phyloP scores from a whole-genome alignment of 2,797 vertebrate genomes.

The Amniataba percoides region DNA sequence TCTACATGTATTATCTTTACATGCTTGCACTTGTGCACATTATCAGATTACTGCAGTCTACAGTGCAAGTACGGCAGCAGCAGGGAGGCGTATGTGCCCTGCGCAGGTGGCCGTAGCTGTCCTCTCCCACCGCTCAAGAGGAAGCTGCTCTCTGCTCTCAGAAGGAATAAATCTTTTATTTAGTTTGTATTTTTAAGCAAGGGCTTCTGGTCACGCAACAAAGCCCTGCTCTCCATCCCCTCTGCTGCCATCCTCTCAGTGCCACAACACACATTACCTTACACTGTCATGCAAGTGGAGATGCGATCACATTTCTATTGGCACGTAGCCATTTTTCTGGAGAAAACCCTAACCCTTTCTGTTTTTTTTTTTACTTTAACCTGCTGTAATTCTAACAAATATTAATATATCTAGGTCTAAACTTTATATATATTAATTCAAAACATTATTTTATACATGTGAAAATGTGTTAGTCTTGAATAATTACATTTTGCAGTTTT shows the following conservation, averaged over 20 bases:
- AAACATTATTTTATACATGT: background rate
- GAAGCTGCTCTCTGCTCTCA: slow-evolving; percentile 82
- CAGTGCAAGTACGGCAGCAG: slow-evolving; percentile 50
- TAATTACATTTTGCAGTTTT: slow-evolving; percentile 27
- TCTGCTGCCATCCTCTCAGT: slow-evolving; percentile 45
- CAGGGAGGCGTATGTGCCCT: slow-evolving; percentile 38
- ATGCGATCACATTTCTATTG: slow-evolving; percentile 44
- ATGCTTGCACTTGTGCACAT: slow-evolving; percentile 46
- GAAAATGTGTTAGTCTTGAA: background rate
- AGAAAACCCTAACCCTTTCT: background rate
- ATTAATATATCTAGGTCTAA: background rate
- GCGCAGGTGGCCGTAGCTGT: slow-evolving; percentile 80
- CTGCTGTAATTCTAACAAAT: background rate
- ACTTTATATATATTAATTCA: background rate
- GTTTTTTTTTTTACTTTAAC: background rate
- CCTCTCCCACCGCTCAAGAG: slow-evolving; percentile 74
- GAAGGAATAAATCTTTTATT: slow-evolving; percentile 90
- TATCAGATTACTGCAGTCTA: slow-evolving; percentile 52
- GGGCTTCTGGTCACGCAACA: slow-evolving; percentile 85
- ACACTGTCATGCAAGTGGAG: slow-evolving; percentile 52
- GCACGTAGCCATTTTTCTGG: slow-evolving; percentile 20
- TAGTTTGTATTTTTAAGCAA: slow-evolving; percentile 88
- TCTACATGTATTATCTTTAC: slow-evolving; percentile 32
- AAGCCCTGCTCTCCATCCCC: slow-evolving; percentile 53
- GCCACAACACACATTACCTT: slow-evolving; percentile 43